Base-by-base conservation (phyloP, 2,797 vertebrate species). In the Tympanoctomys barrerae region DNA sequence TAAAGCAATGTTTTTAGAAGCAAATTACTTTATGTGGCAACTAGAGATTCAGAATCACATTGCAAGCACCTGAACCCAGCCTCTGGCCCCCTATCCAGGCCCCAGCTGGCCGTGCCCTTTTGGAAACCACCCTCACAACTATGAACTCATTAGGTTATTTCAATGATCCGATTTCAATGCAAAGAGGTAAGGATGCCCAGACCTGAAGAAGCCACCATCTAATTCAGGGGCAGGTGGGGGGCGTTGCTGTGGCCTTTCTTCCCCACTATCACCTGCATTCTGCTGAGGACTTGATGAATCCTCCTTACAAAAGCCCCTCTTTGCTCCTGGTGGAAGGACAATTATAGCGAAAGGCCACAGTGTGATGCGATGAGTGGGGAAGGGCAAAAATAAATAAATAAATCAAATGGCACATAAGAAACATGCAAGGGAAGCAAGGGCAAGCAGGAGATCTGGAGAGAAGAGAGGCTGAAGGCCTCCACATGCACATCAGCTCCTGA, bases 181-280 rank as follows among this genome's bases (percentile, higher is more conserved):
- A 52, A 95, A 87, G 22, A 26, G 71, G 87, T 54, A 89, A 81
- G 71, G 87, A 90, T 85, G 84, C 82, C 39, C 33, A 90, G 93
- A 95, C 94, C 94, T 93, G 94, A 88, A 97, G 97, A 92, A 87
- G 59, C 79, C 92, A 96, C 94, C 75, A 77, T 96, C 91, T 97
- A 96, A 97, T 97, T 96, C 96, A 59, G 81, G 42, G 83, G 57
- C 9, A n/a, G 21, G 70, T 4, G 16, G 5, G 5, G 4, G 36
- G 73, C 42, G 42, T 68, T 75, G 62, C 70, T 12, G 22, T 3
- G 81, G 91, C 68, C 68, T 94, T 91, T 96, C 82, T 96, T 70
- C 71, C 71, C 91, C 81, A 77, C 85, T 46, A 83, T 42, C 87
- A 95, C 90, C 94, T 78, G 88, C 33, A n/a, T 81, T 82, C 64